A percentile compares a stretch with the other conserved stretches of the same genome.
phyloP scores from a whole-genome alignment of 30 jellyfish, hydroid and myxozoan species.

The Aurelia aurita complex sp. Pacific region DNA sequence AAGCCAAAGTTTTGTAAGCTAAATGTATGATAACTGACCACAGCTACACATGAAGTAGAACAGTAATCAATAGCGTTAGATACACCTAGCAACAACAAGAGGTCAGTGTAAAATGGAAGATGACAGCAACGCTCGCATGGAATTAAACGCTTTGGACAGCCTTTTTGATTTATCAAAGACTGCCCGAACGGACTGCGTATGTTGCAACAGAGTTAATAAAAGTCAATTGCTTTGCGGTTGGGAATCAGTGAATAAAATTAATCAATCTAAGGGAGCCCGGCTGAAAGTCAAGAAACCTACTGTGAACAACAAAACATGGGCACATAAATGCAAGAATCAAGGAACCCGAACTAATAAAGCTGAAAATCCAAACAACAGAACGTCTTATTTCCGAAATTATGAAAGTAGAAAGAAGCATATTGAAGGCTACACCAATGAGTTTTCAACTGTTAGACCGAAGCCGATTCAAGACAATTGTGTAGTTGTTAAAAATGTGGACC shows the following conservation, averaged over 20 bases:
- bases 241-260: background rate
- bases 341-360: background rate
- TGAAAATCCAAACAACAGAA: background rate
- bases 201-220: conserved; percentile 1
- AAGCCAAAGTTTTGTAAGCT: no score
- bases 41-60: no score
- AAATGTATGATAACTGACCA: no score
- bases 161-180: conserved; percentile 2
- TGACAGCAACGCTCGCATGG: conserved; percentile 11
- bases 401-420: conserved; percentile 37
- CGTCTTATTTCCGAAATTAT: conserved; percentile 24
- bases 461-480: background rate
- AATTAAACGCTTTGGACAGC: conserved; percentile 8
- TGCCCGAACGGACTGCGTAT: background rate
- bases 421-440: conserved; percentile 26
- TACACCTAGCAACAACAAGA: background rate
- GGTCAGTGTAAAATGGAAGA: conserved; percentile 24
- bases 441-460: conserved; percentile 22
- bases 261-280: background rate
- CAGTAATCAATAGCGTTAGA: no score
- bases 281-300: conserved; percentile 15
- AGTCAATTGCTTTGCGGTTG: conserved; percentile 14
- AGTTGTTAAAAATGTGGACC: conserved; percentile 25
- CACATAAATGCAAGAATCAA: conserved; percentile 2
- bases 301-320: background rate